A percentile compares a stretch with the other conserved stretches of the same genome.
These are phyloP conservation scores for Ashinkailepas kermadecensis DNA, from an alignment of 2,888 invertebrate species.

Conservation along the genomic window DNA sequence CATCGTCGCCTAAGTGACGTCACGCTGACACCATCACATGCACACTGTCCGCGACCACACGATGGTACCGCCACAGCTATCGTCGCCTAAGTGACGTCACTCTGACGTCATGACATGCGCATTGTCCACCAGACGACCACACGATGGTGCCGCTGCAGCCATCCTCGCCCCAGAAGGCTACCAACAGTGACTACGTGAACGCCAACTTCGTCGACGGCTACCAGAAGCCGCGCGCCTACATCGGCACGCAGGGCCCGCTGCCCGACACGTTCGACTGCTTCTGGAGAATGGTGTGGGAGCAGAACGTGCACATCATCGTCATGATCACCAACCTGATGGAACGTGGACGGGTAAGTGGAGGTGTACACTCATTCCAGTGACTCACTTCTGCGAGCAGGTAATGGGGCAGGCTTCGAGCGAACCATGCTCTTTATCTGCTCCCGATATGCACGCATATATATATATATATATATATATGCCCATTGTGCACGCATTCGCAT, in stretches of 20 bases:
- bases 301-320: constrained; percentile 83
- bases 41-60: constrained; percentile 46
- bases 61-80: constrained; percentile 43
- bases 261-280: constrained; percentile 89
- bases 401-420: too few species aligned
- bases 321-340: constrained; percentile 98
- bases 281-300: constrained; percentile 98
- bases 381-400: too few species aligned
- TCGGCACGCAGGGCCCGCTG: constrained; percentile 64
- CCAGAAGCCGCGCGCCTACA: constrained; percentile 74
- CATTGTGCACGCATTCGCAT: too few species aligned
- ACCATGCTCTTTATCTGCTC: too few species aligned
- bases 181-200: constrained; percentile 79
- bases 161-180: constrained; percentile 47
- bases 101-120: too few species aligned
- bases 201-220: constrained; percentile 94
- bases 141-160: constrained; percentile 45
- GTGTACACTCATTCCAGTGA: constrained; percentile 28
- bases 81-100: constrained; percentile 26
- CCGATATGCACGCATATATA: too few species aligned
- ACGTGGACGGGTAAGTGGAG: constrained; percentile 77
- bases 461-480: too few species aligned
- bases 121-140: constrained; percentile 51
- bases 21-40: too few species aligned
- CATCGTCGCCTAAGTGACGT: too few species aligned